Percentiles rank a stretch among this genome's conserved stretches.
Conservation (phyloP, 2,797 vertebrate species). For the Pseudotriccus pelzelni region DNA sequence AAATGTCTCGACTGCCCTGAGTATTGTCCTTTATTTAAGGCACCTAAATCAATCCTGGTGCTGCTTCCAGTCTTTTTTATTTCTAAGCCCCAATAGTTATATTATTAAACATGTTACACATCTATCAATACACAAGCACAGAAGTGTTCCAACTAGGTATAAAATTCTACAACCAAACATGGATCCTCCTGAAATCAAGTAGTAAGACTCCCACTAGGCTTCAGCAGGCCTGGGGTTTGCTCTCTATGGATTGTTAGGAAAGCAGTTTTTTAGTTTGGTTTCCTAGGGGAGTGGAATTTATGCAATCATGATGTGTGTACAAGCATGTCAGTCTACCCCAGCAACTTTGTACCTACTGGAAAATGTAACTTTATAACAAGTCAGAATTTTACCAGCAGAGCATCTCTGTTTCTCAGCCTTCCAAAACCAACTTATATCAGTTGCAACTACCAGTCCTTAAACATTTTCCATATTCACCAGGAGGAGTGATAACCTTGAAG, state of each 20-base stretch:
- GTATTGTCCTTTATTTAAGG: neutral
- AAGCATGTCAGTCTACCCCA: neutral
- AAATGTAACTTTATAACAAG: neutral
- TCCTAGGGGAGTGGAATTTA: neutral
- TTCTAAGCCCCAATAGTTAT: neutral
- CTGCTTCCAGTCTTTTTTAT: neutral
- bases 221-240: neutral
- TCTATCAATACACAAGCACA: neutral
- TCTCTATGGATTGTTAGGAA: neutral
- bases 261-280: neutral
- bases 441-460: neutral
- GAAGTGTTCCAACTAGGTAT: neutral
- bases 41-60: neutral
- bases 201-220: neutral
- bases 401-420: neutral
- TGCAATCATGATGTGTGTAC: neutral
- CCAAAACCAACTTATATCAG: neutral
- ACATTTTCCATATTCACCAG: neutral
- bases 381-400: neutral
- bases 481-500: conserved; percentile 46
- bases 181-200: neutral
- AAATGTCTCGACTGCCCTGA: neutral
- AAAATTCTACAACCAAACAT: neutral
- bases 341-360: neutral
- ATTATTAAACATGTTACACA: neutral